Conservation (phyloP, 2,888 invertebrate species). For the Brenthis ino region DNA sequence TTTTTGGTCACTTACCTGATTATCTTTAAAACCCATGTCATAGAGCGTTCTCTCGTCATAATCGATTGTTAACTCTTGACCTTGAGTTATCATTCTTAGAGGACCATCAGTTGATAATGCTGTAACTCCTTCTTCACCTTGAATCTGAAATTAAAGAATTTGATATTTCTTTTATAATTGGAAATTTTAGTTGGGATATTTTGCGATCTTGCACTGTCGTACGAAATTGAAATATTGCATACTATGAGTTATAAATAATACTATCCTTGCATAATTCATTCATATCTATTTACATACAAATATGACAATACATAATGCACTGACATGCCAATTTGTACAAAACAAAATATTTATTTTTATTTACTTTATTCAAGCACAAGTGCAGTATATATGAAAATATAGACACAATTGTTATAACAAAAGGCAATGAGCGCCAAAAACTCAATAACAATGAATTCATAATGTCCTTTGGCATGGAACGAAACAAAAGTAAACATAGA, state of each 20-base stretch:
- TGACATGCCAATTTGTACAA: not conserved
- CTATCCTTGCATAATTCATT: too few relatives aligned
- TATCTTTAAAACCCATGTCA: conserved; percentile 97
- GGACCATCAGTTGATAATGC: conserved; percentile 91
- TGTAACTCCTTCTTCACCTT: conserved; percentile 76
- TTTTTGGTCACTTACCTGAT: conserved; percentile 83
- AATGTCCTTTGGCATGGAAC: too few relatives aligned
- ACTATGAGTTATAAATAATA: too few relatives aligned
- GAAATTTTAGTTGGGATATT: too few relatives aligned
- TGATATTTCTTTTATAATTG: too few relatives aligned
- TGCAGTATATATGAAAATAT: too few relatives aligned
- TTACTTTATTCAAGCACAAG: not conserved
- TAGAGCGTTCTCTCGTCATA: conserved; percentile 95
- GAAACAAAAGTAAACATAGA: too few relatives aligned
- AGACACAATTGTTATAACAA: not conserved
- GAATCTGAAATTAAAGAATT: conserved; percentile 54
- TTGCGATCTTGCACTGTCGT: too few relatives aligned
- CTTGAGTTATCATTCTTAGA: conserved; percentile 95
- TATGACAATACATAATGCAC: too few relatives aligned
- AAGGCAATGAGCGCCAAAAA: not conserved
- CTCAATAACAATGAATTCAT: too few relatives aligned
- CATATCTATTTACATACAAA: too few relatives aligned
- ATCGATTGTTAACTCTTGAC: conserved; percentile 95
- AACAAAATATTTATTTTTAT: not conserved
- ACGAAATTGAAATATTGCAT: too few relatives aligned